These are phyloP conservation scores for Moxostoma hubbsi DNA, from an alignment of 2,797 vertebrate genomes.

Conservation along the genomic window DNA sequence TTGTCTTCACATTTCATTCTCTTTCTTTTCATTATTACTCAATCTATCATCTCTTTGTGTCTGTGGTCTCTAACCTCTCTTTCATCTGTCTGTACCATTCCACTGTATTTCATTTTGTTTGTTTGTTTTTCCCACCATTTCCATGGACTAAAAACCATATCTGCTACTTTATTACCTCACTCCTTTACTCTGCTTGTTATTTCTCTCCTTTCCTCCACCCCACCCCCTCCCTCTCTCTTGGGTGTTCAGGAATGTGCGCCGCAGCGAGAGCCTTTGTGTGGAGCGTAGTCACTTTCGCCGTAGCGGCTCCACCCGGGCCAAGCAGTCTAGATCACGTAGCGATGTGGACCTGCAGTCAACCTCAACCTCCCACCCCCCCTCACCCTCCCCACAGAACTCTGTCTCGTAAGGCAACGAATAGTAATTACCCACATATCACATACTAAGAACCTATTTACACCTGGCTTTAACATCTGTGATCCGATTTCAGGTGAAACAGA, in stretches of 20 bases:
- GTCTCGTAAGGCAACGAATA: constrained; percentile 76
- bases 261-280: constrained; percentile 90
- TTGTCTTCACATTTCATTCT: constrained; percentile 24
- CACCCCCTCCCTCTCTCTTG: constrained; percentile 64
- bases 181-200: constrained; percentile 1
- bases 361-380: constrained; percentile 70
- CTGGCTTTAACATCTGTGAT: too few species aligned
- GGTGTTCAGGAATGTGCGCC: constrained; percentile 80
- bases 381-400: constrained; percentile 70
- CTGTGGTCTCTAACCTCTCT: constrained; percentile 20
- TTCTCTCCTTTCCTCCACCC: not conserved
- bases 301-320: constrained; percentile 83
- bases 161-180: constrained; percentile 28
- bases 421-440: constrained; percentile 59
- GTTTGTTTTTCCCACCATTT: not conserved
- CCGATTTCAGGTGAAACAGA: too few species aligned
- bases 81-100: constrained; percentile 4
- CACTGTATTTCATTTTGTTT: constrained; percentile 3
- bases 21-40: not conserved
- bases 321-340: constrained; percentile 90
- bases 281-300: constrained; percentile 87
- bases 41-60: constrained; percentile 19
- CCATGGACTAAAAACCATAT: constrained; percentile 4
- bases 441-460: constrained; percentile 30
- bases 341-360: constrained; percentile 90